Conservation (phyloP, 2,888 invertebrate genomes). For the Labia minor region DNA sequence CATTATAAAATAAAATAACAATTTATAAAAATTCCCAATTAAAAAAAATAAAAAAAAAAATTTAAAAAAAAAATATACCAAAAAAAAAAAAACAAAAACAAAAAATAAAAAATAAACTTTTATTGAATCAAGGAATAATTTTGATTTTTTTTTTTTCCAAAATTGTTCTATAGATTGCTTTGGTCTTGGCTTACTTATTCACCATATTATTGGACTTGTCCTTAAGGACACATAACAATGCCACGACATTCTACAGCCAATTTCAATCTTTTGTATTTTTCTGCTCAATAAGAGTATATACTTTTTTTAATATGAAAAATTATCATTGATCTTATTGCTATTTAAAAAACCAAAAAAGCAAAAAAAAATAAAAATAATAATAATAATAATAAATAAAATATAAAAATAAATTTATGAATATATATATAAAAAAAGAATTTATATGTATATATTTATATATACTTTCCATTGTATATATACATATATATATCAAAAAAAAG, state of each 20-base stretch:
- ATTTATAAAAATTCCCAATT: not conserved
- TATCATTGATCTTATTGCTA: constrained; percentile 30
- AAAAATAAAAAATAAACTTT: too few species aligned
- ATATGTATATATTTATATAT: too few species aligned
- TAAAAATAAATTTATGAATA: too few species aligned
- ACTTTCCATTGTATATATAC: too few species aligned
- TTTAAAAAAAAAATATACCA: not conserved
- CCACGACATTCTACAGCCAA: constrained; percentile 7
- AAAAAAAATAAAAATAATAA: constrained; percentile 21
- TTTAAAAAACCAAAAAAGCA: constrained; percentile 26
- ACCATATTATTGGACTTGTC: constrained; percentile 1
- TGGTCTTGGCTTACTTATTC: constrained; percentile 22
- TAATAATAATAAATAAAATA: too few species aligned
- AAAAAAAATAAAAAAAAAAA: not conserved
- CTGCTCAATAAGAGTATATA: constrained; percentile 14
- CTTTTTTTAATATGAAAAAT: not conserved
- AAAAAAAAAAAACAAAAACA: not conserved
- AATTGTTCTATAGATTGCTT: constrained; percentile 24
- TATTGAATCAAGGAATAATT: not conserved
- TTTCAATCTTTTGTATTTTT: not conserved
- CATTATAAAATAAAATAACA: not conserved
- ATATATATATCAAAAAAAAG: not conserved
- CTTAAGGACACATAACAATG: constrained; percentile 1
- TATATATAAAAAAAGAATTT: too few species aligned
- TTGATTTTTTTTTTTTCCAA: constrained; percentile 14